Conservation (phyloP, 2,888 invertebrate genomes). For the Trichogramma dendrolimi region DNA sequence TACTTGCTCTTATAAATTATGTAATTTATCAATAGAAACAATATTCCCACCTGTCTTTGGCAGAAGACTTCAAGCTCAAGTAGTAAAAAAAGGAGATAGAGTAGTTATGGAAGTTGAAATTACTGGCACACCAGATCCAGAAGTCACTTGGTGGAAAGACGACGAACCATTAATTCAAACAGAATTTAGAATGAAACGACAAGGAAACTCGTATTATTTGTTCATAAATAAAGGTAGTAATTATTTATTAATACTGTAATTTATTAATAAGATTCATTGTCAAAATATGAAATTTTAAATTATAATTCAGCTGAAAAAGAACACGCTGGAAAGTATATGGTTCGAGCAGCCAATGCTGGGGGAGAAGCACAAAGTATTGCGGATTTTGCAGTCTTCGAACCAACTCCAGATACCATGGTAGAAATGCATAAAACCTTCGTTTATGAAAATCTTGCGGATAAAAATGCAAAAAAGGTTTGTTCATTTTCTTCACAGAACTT, state of each 20-base stretch:
- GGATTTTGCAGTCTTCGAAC: constrained; percentile 70
- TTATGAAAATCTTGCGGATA: constrained; percentile 56
- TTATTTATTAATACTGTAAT: not conserved
- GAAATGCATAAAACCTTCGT: constrained; percentile 66
- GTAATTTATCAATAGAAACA: constrained; percentile 58
- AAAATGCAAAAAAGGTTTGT: constrained; percentile 45
- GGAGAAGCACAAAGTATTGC: constrained; percentile 82
- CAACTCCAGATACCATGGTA: constrained; percentile 65
- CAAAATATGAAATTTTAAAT: not conserved
- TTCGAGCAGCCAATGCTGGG: constrained; percentile 68
- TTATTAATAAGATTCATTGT: not conserved
- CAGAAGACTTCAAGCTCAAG: constrained; percentile 71
- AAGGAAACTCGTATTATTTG: constrained; percentile 67
- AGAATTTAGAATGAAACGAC: constrained; percentile 57
- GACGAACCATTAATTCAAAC: constrained; percentile 61
- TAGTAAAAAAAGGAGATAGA: constrained; percentile 67
- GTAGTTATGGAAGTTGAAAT: constrained; percentile 73
- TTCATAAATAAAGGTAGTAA: constrained; percentile 67
- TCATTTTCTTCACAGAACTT: not conserved
- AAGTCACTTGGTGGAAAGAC: constrained; percentile 71
- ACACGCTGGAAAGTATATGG: constrained; percentile 75
- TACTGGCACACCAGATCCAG: constrained; percentile 72
- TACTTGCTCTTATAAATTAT: not conserved
- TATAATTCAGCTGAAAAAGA: constrained; percentile 55
- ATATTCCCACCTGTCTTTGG: constrained; percentile 79